phyloP scores from a whole-genome alignment of 1,140 invertebrate species.

The Maniola jurtina region DNA sequence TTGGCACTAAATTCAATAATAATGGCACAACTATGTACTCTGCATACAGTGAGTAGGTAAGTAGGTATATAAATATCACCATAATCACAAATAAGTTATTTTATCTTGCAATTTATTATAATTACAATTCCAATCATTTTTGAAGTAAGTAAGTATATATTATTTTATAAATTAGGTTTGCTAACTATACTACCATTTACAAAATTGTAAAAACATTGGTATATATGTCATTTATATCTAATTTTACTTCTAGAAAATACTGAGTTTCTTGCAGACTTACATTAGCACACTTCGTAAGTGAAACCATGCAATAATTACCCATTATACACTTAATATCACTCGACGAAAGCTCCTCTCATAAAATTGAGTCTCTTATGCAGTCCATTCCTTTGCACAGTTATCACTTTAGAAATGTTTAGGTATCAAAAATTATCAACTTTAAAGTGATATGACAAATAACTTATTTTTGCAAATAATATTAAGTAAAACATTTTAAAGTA shows the following conservation, averaged over 20 bases:
- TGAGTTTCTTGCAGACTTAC: slow-evolving; percentile 63
- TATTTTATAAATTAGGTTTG: slow-evolving; percentile 59
- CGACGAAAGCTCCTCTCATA: slow-evolving; percentile 53
- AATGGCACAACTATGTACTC: slow-evolving; percentile 72
- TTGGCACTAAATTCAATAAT: slow-evolving; percentile 74
- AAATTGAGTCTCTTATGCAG: slow-evolving; percentile 41
- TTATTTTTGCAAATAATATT: slow-evolving; percentile 32
- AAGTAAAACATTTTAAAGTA: slow-evolving; percentile 10
- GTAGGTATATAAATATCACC: slow-evolving; percentile 33
- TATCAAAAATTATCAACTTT: slow-evolving; percentile 21
- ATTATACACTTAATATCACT: slow-evolving; percentile 59
- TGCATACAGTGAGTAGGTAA: slow-evolving; percentile 38
- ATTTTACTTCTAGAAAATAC: slow-evolving; percentile 71
- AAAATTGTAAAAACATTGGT: slow-evolving; percentile 72
- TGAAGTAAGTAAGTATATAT: slow-evolving; percentile 32
- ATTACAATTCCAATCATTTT: slow-evolving; percentile 46
- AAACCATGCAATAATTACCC: slow-evolving; percentile 62
- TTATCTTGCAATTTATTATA: slow-evolving; percentile 36
- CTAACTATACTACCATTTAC: slow-evolving; percentile 73
- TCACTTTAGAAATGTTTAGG: slow-evolving; percentile 50
- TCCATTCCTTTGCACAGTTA: slow-evolving; percentile 62
- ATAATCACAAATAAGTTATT: slow-evolving; percentile 33
- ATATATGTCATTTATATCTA: slow-evolving; percentile 55
- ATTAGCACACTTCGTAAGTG: slow-evolving; percentile 59
- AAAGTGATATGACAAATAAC: slow-evolving; percentile 22